A percentile compares a stretch with the other conserved stretches of the same genome.
Conservation (phyloP, 2,888 invertebrate genomes). For the Ctenicera cuprea region DNA sequence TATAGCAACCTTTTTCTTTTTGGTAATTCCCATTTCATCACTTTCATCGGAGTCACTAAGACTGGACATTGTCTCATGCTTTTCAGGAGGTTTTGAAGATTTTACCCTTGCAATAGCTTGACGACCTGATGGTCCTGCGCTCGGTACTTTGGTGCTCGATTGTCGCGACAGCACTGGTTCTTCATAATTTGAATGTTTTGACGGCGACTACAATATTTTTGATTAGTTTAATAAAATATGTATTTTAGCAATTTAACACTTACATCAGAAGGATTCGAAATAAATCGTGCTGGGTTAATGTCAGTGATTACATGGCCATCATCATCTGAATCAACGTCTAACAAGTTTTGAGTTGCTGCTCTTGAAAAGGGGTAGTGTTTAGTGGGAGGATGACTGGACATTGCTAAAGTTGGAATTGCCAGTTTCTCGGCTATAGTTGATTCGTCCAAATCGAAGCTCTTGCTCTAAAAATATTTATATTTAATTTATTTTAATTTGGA, state of each 20-base stretch:
- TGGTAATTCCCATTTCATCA: conserved; percentile 55
- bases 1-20: conserved; percentile 59
- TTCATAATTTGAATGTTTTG: conserved; percentile 7
- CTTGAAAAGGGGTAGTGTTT: conserved; percentile 33
- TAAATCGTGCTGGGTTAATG: conserved; percentile 3
- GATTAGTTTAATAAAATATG: not conserved
- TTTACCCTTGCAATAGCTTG: conserved; percentile 58
- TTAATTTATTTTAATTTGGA: not conserved
- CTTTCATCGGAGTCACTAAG: conserved; percentile 66
- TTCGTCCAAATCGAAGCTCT: conserved; percentile 46
- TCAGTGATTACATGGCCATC: conserved; percentile 20
- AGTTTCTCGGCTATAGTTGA: conserved; percentile 41
- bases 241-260: not conserved
- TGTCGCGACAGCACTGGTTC: conserved; percentile 4
- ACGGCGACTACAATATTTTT: not conserved
- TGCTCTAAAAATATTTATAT: conserved; percentile 39
- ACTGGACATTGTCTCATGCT: conserved; percentile 50
- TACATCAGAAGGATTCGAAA: conserved; percentile 19
- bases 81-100: conserved; percentile 52
- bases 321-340: conserved; percentile 72
- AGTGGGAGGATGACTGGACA: conserved; percentile 73
- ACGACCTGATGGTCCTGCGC: conserved; percentile 62
- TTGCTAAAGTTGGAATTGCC: conserved; percentile 72
- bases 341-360: conserved; percentile 4
- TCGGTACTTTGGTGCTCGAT: conserved; percentile 48